Base-by-base conservation (phyloP, 2,888 invertebrate genomes). In the Argyresthia albistria region DNA sequence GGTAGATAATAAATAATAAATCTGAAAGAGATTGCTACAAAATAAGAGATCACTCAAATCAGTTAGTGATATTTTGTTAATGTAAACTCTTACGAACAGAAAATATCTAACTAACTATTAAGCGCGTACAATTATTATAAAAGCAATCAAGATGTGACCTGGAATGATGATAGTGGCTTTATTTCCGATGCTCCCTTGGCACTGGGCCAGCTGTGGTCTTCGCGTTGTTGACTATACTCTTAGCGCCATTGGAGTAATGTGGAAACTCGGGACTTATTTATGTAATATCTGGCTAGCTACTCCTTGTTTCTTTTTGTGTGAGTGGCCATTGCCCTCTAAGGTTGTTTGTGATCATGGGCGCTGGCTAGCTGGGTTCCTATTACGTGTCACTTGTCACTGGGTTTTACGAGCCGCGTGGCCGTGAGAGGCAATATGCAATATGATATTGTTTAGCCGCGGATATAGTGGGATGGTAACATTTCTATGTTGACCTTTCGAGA, bases 131-230 rank as follows among this genome's bases (percentile, higher is more conserved):
- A 39, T n/a, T n/a, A 36, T 36, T 36, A 39, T 39, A 39, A 39
- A 47, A 37, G 39, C 4, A 15, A 42, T 81, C 72, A 66, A 70
- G 71, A 76, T 80, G 77, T 84, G 84, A 79, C 78, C 84, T 84
- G 83, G 84, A 82, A 86, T 84, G 80, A 80, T 81, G 79, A 81
- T 82, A 81, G 81, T 79, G 74, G 76, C 76, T 82, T 84, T 84
- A 84, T 84, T 83, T 81, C 78, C 81, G 81, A 77, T 79, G 75
- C 79, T 78, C 71, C 70, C 69, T 72, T 84, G 86, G 86, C 84
- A 71, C 60, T 59, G 51, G 58, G 83, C 86, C 84, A 84, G 77
- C 39, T 9, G 8, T n/a, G 39, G 4, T n/a, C 39, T 9, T 39
- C 39, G 39, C n/a, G 39, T 39, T 39, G 39, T 39, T 25, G 25